Conservation (phyloP, 2,888 invertebrate species). For the Campoplex capitator region DNA sequence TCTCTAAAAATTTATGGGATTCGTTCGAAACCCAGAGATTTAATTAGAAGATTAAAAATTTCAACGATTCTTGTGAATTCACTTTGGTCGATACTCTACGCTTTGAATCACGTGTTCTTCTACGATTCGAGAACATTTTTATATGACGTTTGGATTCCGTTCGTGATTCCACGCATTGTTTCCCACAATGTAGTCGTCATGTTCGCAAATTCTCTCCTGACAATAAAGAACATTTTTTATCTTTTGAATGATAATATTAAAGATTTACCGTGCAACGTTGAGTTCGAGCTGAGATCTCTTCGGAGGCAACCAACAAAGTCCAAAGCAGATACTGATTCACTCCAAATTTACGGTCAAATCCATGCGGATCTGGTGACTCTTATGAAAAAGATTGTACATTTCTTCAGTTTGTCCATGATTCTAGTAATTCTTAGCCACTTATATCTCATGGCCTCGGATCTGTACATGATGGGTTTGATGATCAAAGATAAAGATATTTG, state of each 20-base stretch:
- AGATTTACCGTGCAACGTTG: conserved; percentile 15
- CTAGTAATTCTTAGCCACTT: conserved; percentile 54
- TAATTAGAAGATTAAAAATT: conserved; percentile 6
- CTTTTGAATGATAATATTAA: conserved; percentile 58
- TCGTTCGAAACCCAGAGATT: not conserved
- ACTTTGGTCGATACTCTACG: conserved; percentile 42
- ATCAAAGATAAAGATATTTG: conserved; percentile 7
- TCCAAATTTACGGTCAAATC: conserved; percentile 56
- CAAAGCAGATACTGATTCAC: not conserved
- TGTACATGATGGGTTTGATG: conserved; percentile 55
- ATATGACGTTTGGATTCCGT: conserved; percentile 52
- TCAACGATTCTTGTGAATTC: conserved; percentile 28
- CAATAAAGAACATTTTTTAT: conserved; percentile 47
- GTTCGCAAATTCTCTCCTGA: conserved; percentile 38
- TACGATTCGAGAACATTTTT: not conserved
- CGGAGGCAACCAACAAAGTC: not conserved
- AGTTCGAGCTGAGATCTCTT: not conserved
- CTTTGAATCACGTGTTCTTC: conserved; percentile 38
- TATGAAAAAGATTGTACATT: conserved; percentile 51
- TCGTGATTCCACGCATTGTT: conserved; percentile 51
- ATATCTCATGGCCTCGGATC: conserved; percentile 55
- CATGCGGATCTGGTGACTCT: conserved; percentile 62
- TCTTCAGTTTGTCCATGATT: conserved; percentile 57
- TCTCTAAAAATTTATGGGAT: conserved; percentile 17
- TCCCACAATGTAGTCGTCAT: conserved; percentile 48